phyloP scores from a whole-genome alignment of 2,113 vertebrate species.

The Otis tarda region DNA sequence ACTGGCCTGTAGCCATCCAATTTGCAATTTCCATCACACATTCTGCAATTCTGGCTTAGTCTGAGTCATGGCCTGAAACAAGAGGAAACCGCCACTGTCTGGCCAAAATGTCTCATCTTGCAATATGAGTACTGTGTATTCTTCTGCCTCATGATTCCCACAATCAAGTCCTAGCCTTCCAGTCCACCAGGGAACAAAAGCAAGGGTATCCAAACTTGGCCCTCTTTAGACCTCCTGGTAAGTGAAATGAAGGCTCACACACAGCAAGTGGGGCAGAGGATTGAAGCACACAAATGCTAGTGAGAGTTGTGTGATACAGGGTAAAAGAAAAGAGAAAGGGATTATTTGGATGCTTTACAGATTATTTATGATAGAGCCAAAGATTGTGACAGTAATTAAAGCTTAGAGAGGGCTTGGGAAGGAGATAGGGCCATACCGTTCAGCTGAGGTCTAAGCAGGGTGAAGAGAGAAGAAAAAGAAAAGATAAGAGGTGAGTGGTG shows the following conservation, averaged over 20 bases:
- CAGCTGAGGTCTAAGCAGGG: not conserved
- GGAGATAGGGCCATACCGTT: not conserved
- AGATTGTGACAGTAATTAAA: not conserved
- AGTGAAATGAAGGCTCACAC: not conserved
- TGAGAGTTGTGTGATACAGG: not conserved
- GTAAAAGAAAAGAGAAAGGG: not conserved
- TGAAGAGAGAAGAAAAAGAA: not conserved
- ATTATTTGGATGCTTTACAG: not conserved
- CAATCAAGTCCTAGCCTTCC: not conserved
- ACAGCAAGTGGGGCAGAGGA: not conserved
- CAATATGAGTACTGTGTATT: not conserved
- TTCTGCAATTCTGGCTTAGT: constrained; percentile 15
- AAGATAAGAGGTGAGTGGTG: not conserved
- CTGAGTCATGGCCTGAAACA: constrained; percentile 7
- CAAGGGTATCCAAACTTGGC: not conserved
- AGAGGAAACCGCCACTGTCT: constrained; percentile 9
- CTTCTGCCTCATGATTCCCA: not conserved
- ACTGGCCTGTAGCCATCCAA: not conserved
- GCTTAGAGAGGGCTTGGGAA: not conserved
- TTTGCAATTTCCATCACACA: constrained; percentile 13
- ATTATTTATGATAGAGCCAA: not conserved
- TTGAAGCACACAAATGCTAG: not conserved
- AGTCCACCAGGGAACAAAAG: not conserved
- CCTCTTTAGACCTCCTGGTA: not conserved
- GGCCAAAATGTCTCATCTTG: constrained; percentile 26